Evolutionary conservation across 2,888 invertebrate species (phyloP).

Genomic region (Anoncus sp.): DNA sequence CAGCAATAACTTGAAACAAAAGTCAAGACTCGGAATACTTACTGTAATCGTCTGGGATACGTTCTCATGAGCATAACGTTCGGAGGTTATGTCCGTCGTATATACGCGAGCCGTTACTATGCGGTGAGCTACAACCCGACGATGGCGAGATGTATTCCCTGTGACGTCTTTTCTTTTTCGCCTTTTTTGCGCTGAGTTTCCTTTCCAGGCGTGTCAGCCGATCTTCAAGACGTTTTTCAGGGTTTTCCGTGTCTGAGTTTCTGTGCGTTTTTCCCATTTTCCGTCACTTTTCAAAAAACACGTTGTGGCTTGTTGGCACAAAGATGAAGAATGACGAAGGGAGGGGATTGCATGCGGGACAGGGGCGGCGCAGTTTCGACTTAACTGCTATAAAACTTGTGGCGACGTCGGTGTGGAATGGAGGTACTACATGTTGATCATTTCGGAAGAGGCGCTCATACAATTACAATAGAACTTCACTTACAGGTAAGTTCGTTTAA

Average conservation of each 20-base stretch:
- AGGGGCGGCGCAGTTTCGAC: constrained; percentile 23
- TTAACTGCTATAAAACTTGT: constrained; percentile 40
- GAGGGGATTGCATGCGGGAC: constrained; percentile 28
- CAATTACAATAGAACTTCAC: not conserved
- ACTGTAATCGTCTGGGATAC: constrained; percentile 23
- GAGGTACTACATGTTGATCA: too few species aligned
- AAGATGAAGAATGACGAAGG: constrained; percentile 41
- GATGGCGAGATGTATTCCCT: constrained; percentile 45
- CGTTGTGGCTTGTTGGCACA: constrained; percentile 45
- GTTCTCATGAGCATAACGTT: constrained; percentile 19
- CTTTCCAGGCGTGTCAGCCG: constrained; percentile 37
- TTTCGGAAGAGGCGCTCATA: constrained; percentile 29
- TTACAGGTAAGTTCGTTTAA: not conserved
- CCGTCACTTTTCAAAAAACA: constrained; percentile 27
- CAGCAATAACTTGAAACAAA: constrained; percentile 35
- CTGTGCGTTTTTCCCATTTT: constrained; percentile 41
- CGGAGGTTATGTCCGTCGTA: constrained; percentile 27
- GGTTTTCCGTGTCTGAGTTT: too few species aligned
- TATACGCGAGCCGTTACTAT: constrained; percentile 7
- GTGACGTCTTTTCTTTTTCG: constrained; percentile 34
- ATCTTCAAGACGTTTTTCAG: constrained; percentile 45
- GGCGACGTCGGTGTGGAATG: too few species aligned
- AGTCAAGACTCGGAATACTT: constrained; percentile 28
- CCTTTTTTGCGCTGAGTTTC: constrained; percentile 36
- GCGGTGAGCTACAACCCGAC: constrained; percentile 23